A percentile compares a stretch with the other conserved stretches of the same genome.
Evolutionary conservation across 2,797 vertebrate genomes (phyloP).

Genomic region (Periparus ater): DNA sequence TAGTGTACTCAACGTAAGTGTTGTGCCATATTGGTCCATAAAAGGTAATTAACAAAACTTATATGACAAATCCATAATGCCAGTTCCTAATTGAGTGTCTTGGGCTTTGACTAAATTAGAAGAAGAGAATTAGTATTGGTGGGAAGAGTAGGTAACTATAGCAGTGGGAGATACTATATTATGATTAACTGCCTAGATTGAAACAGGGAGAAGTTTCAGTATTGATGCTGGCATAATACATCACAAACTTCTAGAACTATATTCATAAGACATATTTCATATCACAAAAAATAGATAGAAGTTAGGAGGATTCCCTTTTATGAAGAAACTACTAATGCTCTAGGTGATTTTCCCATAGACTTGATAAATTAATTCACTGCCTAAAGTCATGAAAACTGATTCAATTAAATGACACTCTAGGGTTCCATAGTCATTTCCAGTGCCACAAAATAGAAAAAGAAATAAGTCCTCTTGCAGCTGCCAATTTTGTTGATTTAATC

Average conservation of each 20-base stretch:
- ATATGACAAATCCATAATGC: conserved; percentile 15
- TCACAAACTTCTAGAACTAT: neutral
- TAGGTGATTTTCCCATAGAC: neutral
- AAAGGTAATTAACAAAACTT: conserved; percentile 50
- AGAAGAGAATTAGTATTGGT: neutral
- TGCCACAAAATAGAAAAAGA: neutral
- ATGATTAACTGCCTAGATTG: neutral
- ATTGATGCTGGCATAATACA: neutral
- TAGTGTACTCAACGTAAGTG: neutral
- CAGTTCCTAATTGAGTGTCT: conserved; percentile 18
- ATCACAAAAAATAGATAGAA: neutral
- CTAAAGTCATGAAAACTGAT: neutral
- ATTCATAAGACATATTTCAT: neutral
- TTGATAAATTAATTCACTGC: neutral
- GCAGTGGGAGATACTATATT: neutral
- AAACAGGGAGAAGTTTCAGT: neutral
- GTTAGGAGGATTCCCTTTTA: neutral
- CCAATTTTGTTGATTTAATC: neutral
- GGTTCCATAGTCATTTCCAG: neutral
- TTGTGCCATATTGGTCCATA: neutral
- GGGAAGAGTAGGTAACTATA: neutral
- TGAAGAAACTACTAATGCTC: neutral
- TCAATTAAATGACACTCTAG: neutral
- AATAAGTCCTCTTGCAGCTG: neutral
- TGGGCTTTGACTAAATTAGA: neutral